These are phyloP conservation scores for Mesochorus sp. DNA, from an alignment of 2,888 invertebrate genomes.

Conservation along the genomic window DNA sequence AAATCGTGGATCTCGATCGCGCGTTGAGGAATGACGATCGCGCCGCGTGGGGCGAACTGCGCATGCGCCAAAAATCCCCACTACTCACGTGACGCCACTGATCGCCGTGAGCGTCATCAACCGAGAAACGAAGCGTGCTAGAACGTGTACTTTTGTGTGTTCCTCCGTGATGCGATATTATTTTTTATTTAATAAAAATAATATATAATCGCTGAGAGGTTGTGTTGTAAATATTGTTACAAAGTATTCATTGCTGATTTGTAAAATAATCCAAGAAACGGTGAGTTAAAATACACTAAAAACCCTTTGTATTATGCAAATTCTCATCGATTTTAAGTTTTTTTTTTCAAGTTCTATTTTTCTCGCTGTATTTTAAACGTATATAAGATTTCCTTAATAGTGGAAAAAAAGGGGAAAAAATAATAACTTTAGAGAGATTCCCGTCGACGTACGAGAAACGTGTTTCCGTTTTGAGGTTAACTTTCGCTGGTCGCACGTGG, in stretches of 20 bases:
- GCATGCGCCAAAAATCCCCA: background rate
- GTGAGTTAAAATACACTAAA: no score
- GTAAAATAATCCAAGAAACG: no score
- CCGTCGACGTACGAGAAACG: conserved; percentile 8
- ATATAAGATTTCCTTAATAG: conserved; percentile 65
- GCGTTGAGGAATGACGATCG: no score
- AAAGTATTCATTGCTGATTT: no score
- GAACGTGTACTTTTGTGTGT: conserved; percentile 53
- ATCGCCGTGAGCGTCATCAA: background rate
- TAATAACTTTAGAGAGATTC: no score
- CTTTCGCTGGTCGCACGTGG: conserved; percentile 60
- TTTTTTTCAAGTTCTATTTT: conserved; percentile 29
- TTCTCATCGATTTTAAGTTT: no score
- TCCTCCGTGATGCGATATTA: conserved; percentile 83
- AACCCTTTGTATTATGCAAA: no score
- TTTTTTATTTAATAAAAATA: conserved; percentile 62
- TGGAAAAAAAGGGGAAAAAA: background rate
- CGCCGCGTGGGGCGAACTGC: no score
- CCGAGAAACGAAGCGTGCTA: conserved; percentile 24
- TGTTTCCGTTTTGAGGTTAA: conserved; percentile 50
- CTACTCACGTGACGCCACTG: background rate
- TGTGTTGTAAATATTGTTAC: conserved; percentile 52
- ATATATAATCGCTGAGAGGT: conserved; percentile 82
- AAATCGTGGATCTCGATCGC: no score
- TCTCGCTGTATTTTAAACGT: background rate